phyloP scores from a whole-genome alignment of 64 coral and sea anemone genomes.

The Pachyseris speciosa region DNA sequence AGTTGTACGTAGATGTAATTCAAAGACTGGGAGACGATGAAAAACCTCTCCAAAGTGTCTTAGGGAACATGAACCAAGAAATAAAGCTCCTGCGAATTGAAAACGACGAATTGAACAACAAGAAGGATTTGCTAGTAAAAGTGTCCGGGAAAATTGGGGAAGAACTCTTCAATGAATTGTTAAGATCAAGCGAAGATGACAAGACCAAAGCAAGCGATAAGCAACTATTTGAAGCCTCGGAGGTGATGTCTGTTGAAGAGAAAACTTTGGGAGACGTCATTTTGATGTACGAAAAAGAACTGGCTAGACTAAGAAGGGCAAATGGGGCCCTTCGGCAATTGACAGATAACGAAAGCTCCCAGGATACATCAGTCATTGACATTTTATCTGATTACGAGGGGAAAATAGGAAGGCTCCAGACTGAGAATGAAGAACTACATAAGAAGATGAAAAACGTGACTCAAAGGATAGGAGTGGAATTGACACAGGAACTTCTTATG shows the following conservation, averaged over 20 bases:
- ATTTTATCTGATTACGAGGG: constrained; percentile 58
- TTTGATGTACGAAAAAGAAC: constrained; percentile 50
- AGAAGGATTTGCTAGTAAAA: not conserved
- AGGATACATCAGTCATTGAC: constrained; percentile 9
- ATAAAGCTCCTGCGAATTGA: not conserved
- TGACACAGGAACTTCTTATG: constrained; percentile 57
- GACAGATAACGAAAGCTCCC: constrained; percentile 28
- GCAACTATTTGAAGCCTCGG: not conserved
- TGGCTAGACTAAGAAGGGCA: constrained; percentile 48
- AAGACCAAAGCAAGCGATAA: not conserved
- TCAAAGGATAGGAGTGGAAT: constrained; percentile 58
- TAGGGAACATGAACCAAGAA: not conserved
- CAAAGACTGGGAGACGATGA: not conserved
- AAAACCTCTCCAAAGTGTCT: not conserved
- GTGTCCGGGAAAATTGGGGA: constrained; percentile 20
- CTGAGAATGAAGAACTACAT: constrained; percentile 46
- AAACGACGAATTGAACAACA: not conserved
- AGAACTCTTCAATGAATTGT: not conserved
- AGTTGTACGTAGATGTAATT: not conserved
- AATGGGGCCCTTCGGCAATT: constrained; percentile 37
- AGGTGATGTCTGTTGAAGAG: not conserved
- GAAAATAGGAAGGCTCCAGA: constrained; percentile 52
- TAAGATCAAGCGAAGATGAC: not conserved
- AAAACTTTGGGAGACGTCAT: constrained; percentile 26
- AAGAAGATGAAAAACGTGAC: constrained; percentile 57